A percentile compares a stretch with the other conserved stretches of the same genome.
Evolutionary conservation across 2,113 vertebrate genomes (phyloP).

Genomic region (Aptenodytes forsteri): DNA sequence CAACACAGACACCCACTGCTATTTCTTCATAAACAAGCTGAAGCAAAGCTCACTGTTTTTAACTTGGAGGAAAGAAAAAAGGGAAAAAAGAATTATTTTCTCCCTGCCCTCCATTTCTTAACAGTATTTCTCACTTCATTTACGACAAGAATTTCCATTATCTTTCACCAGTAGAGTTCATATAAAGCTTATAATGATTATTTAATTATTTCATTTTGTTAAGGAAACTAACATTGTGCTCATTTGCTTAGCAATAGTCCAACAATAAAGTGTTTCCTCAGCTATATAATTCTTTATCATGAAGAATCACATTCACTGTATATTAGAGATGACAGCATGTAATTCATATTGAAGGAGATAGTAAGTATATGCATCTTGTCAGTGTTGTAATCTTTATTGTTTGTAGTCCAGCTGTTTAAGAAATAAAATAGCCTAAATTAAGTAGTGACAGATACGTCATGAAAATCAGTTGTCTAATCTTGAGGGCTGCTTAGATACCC

Average conservation of each 20-base stretch:
- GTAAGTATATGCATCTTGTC: background rate
- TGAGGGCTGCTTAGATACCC: background rate
- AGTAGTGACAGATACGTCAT: background rate
- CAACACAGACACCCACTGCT: background rate
- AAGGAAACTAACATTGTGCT: background rate
- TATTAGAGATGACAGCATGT: background rate
- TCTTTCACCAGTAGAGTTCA: background rate
- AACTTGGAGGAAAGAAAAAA: background rate
- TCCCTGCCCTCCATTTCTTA: background rate
- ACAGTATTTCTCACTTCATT: background rate
- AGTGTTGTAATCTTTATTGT: background rate
- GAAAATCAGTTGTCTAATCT: background rate
- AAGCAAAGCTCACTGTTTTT: background rate
- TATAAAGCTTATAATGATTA: background rate
- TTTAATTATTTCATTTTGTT: background rate
- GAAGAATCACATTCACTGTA: background rate
- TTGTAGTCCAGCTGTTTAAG: background rate
- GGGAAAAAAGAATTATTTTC: background rate
- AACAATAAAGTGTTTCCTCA: background rate
- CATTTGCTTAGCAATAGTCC: background rate
- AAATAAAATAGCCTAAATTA: background rate
- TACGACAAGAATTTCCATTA: background rate
- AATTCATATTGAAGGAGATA: background rate
- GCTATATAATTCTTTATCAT: background rate
- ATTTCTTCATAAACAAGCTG: background rate